Evolutionary conservation across 2,888 invertebrate species (phyloP).

Genomic region (Thumatha senex): DNA sequence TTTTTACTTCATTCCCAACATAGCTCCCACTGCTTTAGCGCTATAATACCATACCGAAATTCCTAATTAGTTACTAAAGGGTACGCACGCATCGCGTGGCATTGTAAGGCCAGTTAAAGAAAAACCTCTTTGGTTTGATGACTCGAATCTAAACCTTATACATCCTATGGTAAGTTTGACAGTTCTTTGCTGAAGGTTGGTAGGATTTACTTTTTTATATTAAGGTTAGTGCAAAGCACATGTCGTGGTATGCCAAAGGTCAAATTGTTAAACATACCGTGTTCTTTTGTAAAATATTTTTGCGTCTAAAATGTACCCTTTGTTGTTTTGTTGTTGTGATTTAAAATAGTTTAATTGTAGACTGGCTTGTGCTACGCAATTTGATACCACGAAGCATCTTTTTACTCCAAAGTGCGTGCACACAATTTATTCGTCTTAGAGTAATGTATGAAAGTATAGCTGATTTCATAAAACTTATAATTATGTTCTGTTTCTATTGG

Average conservation of each 20-base stretch:
- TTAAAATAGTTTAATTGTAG: background rate
- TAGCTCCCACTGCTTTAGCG: conserved; percentile 30
- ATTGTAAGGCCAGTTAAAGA: conserved; percentile 46
- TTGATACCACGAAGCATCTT: too few species aligned
- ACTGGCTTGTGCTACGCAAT: background rate
- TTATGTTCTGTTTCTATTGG: too few species aligned
- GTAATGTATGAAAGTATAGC: too few species aligned
- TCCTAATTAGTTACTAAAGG: conserved; percentile 59
- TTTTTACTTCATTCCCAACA: conserved; percentile 31
- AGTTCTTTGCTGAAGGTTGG: conserved; percentile 20
- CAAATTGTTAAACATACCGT: conserved; percentile 43
- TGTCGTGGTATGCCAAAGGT: conserved; percentile 72
- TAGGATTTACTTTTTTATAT: conserved; percentile 39
- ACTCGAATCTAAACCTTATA: conserved; percentile 24
- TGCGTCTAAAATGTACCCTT: conserved; percentile 1
- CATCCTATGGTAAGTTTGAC: conserved; percentile 30
- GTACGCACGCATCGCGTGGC: conserved; percentile 55
- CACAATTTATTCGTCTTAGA: too few species aligned
- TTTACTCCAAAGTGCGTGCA: too few species aligned
- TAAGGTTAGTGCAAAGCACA: conserved; percentile 35
- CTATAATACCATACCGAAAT: conserved; percentile 38
- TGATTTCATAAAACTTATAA: background rate
- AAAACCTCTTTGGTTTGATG: conserved; percentile 26
- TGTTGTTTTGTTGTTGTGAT: background rate
- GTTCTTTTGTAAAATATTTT: conserved; percentile 31